Evolutionary conservation across 2,113 vertebrate genomes (phyloP), one percentile per base, ranked within the genome.

Genomic region (Clarias magur): DNA sequence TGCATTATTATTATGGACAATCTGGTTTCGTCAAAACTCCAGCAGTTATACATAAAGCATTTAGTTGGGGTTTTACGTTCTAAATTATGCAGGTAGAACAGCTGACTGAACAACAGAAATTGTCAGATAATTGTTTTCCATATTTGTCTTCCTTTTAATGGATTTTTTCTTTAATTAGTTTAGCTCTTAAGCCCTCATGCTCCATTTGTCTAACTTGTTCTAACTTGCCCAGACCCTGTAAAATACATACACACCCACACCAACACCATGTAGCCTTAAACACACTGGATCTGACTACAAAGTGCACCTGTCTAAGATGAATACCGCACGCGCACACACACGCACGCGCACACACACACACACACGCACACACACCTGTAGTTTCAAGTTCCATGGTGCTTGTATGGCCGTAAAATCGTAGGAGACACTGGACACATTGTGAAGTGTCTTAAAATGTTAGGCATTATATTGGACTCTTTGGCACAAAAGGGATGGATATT

Each of bases 221-320:
- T 53, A 75, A 85, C 86, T 79, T 86, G 76, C 53, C 25, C 19
- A 48, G 42, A 30, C 72, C n/a, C 7, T 27, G 76, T 59, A 60
- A 88, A 53, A 84, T 84, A 88, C 48, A 86, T 84, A 48, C 30
- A 75, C 42, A 65, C 62, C 16, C 63, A 56, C 79, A 80, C 79
- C 56, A 15, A 73, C 65, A 73, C 23, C 42, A 25, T 76, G 38
- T 70, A 75, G 57, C 25, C 57, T 23, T 54, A 87, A 70, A 88
- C 68, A 59, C 73, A 68, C 48, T 89, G 65, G 53, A 85, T 86
- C 67, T 81, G 84, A 72, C 88, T 86, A 83, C 88, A 90, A 88
- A 89, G 88, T 80, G 23, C 83, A 88, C 84, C 84, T 90, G 84
- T 86, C 34, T 81, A 68, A 63, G 86, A 80, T 79, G 16, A 85